Evolutionary conservation across 2,797 vertebrate species (phyloP).

Genomic region (Columba guinea): DNA sequence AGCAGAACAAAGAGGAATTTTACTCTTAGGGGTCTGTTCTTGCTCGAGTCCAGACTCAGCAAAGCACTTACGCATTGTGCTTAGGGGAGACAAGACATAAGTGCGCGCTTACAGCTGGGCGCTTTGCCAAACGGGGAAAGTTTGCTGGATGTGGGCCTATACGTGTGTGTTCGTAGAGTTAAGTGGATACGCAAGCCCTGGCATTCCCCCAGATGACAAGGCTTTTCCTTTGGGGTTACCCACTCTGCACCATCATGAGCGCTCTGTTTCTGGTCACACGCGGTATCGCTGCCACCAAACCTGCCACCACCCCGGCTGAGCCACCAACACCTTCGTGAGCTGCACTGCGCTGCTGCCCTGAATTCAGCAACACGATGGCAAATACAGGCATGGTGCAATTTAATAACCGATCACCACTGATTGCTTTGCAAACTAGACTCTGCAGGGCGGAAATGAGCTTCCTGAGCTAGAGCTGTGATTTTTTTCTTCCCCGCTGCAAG

Average conservation of each 20-base stretch:
- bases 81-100: background rate
- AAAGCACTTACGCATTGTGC: background rate
- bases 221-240: background rate
- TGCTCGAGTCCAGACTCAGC: background rate
- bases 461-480: background rate
- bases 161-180: background rate
- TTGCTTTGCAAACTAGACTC: background rate
- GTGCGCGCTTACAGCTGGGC: background rate
- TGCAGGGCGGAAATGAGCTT: background rate
- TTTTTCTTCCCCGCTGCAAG: background rate
- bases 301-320: background rate
- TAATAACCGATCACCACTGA: background rate
- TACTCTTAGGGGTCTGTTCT: background rate
- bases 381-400: background rate
- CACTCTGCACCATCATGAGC: background rate
- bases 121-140: background rate
- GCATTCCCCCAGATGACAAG: background rate
- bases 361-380: background rate
- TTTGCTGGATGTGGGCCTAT: background rate
- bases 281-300: background rate
- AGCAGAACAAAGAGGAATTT: constrained; percentile 36
- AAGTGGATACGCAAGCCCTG: background rate
- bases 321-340: background rate
- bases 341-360: background rate
- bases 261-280: background rate